Evolutionary conservation across 1,140 invertebrate genomes (phyloP), one percentile per base, ranked within the genome.

Genomic region (Coenobita brevimanus): DNA sequence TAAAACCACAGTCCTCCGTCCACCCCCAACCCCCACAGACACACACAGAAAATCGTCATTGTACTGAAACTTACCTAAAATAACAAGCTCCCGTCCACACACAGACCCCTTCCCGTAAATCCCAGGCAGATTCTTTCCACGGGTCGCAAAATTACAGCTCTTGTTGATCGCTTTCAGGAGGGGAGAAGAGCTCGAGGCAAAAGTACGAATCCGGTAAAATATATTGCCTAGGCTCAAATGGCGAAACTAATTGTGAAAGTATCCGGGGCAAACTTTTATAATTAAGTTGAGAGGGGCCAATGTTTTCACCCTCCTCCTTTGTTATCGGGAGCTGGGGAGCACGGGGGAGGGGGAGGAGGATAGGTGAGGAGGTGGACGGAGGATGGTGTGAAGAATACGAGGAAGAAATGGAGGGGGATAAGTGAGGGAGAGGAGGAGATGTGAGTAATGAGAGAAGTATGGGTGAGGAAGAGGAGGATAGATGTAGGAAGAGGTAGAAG

Each of bases 171-270:
- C n/a, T n/a, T n/a, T n/a, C n/a, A n/a, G 38, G 27, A 8, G 8
- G 21, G 27, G 38, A 27, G 27, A 27, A 67, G 64, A 67, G 64
- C 13, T 13, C 13, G 36, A 76, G 73, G 15, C 38, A 33, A 73
- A 4, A 73, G 38, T 38, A 80, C 30, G 67, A 81, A 81, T 41
- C 60, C 43, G 62, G 78, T 81, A n/a, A 81, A 81, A 81, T 64
- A 62, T 81, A 81, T 62, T 81, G 78, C 60, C 60, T 60, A 81
- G 62, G 33, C 60, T 81, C 78, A 81, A 30, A 81, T 81, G 30
- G 78, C 46, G 57, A 81, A 81, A 64, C 78, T 81, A 81, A 64
- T 64, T 81, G 57, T 81, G 60, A 57, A 81, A 80, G 78, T 80
- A 80, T 27, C 54, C 24, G 15, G 54, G 57, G 27, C 27, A 60